Evolutionary conservation across 2,113 vertebrate species (phyloP), one percentile per base, ranked within the genome.

Genomic region (Notarius lentiginosus): DNA sequence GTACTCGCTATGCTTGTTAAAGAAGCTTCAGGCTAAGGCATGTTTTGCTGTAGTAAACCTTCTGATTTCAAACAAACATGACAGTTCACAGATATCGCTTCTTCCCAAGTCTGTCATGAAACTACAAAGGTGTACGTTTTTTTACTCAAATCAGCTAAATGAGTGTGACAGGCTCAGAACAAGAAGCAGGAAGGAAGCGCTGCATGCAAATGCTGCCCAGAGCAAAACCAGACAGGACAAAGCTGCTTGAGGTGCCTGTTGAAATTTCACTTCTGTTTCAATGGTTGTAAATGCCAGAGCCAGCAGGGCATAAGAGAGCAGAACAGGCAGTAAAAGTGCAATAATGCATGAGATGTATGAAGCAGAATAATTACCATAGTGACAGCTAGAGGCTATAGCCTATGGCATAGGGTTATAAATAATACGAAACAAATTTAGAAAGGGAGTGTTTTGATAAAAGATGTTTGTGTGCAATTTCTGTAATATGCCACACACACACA

Each of bases 141-240:
- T 93, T 95, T 91, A 93, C 92, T 93, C 88, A 91, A 91, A 84
- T 93, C 91, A 92, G 87, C 92, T 94, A 93, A 95, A 86, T 92
- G 90, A 92, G 91, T 92, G 91, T 94, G 95, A 94, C 94, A 95
- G 91, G 92, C 84, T 55, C 82, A 92, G 93, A 91, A 90, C 91
- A 83, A 90, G 89, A 83, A 92, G 87, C 49, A 92, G 89, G n/a
- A 88, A 92, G 90, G 91, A 91, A 85, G 87, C 34, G 91, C 92
- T 92, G 89, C 86, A 83, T 83, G 90, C 91, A 90, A 92, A 92
- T 86, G 82, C 58, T 81, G 84, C 87, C 87, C 83, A 84, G 73
- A 87, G 89, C 90, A 56, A 88, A 41, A 92, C 90, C 53, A 92
- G 90, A 87, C 86, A 92, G 92, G 92, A 94, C 93, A 91, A 85